Base-by-base conservation (phyloP, 2,888 invertebrate genomes). In the Drosophila differens region DNA sequence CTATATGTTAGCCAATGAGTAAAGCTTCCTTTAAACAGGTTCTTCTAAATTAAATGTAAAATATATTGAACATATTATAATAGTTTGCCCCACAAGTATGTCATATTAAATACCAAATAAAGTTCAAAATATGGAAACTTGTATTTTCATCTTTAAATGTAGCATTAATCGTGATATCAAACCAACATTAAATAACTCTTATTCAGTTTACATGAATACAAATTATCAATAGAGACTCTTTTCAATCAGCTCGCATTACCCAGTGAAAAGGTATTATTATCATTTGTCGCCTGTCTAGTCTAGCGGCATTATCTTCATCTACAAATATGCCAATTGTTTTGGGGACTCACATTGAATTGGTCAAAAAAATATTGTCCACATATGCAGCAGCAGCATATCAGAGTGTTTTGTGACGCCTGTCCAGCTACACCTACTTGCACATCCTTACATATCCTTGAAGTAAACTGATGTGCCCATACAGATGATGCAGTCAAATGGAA, bases 381-480 rank as follows among this genome's bases (percentile, higher is more conserved):
- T 41, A 58, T 74, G 75, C 58, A 74, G 25, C 41, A 35, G 14
- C 49, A 6, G 6, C 30, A 51, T 12, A 19, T 19, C 44, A 32
- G 58, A 22, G 30, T 58, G 22, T 9, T 19, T 28, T 55, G 25
- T n/a, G 39, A 25, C 37, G 28, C 6, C 37, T 57, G 30, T 10
- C 28, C 57, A 57, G n/a, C 9, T 30, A 14, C 41, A 16, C 32
- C n/a, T 32, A 4, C n/a, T 51, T 44, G 32, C 30, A 52, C 62
- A 59, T 52, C 47, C 53, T 65, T 69, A 60, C 30, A 51, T 59
- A 53, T 82, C 84, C 87, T 70, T 73, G 39, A 69, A 57, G 55
- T 57, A 63, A 79, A 71, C 80, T 89, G 78, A 86, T 83, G 71
- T 67, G 55, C 58, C 87, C 84, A 86, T 78, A 76, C 84, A 84